These are phyloP conservation scores for Gonocerus acuteangulatus DNA, from an alignment of 2,888 invertebrate genomes.

Conservation along the genomic window DNA sequence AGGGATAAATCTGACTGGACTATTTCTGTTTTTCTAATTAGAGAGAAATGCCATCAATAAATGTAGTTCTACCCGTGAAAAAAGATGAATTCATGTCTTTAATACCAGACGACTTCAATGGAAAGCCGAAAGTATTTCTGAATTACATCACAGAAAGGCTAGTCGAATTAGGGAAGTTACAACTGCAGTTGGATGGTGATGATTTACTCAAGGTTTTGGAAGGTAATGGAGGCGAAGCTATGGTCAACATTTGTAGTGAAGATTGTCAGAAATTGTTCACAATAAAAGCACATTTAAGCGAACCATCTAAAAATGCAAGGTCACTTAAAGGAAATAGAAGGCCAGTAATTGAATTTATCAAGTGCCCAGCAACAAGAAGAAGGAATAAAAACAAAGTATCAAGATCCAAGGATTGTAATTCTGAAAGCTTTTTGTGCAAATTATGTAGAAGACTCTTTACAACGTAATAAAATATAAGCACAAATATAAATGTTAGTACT, in stretches of 20 bases:
- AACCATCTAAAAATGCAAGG: slow-evolving; percentile 5
- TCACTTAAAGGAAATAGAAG: slow-evolving; percentile 4
- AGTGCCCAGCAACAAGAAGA: not conserved
- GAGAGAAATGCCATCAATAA: slow-evolving; percentile 11
- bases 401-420: not conserved
- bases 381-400: not conserved
- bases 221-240: not conserved
- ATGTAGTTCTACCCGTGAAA: slow-evolving; percentile 12
- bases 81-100: slow-evolving; percentile 6
- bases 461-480: not conserved
- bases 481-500: slow-evolving; percentile 40
- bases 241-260: slow-evolving; percentile 14
- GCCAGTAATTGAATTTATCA: slow-evolving; percentile 13
- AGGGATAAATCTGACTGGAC: no score
- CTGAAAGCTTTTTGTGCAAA: slow-evolving; percentile 4
- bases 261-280: slow-evolving; percentile 14
- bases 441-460: slow-evolving; percentile 6
- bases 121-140: slow-evolving; percentile 4
- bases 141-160: slow-evolving; percentile 13
- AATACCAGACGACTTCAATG: slow-evolving; percentile 7
- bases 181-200: slow-evolving; percentile 11
- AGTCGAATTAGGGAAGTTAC: slow-evolving; percentile 6
- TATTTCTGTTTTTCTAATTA: no score
- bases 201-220: slow-evolving; percentile 13
- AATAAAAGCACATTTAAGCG: slow-evolving; percentile 8